These are phyloP conservation scores for Heliconius hortense DNA, from an alignment of 2,888 invertebrate species.

Conservation along the genomic window DNA sequence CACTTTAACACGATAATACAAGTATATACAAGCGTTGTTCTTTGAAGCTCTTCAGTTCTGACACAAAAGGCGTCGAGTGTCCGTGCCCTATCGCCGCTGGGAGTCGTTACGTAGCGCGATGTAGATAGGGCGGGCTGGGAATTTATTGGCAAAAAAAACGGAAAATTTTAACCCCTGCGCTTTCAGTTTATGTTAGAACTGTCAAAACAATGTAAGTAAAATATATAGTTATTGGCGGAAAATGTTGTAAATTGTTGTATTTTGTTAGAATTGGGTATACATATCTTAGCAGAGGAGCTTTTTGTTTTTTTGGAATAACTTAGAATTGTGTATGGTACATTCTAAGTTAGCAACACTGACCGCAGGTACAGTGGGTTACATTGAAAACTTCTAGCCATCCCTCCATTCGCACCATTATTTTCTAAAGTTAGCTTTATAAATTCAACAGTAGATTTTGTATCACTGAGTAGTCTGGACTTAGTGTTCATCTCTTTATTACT, in stretches of 20 bases:
- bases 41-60: conserved; percentile 26
- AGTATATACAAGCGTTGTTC: background rate
- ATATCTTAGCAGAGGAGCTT: no score
- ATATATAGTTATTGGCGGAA: no score
- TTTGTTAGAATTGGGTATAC: background rate
- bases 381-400: background rate
- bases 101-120: conserved; percentile 1
- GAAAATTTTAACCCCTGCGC: background rate
- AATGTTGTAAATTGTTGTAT: background rate
- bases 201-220: background rate
- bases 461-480: no score
- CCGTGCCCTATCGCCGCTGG: conserved; percentile 33
- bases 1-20: conserved; percentile 8
- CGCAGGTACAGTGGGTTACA: background rate
- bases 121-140: conserved; percentile 16
- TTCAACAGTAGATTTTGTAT: no score
- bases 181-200: background rate
- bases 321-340: no score
- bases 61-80: conserved; percentile 34
- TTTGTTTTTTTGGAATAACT: no score
- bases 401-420: no score
- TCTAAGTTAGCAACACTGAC: background rate
- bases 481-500: no score
- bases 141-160: conserved; percentile 12
- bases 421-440: no score